phyloP scores from a whole-genome alignment of 37 sponge, comb jelly and placozoan genomes.

The Petrosia ficiformis region DNA sequence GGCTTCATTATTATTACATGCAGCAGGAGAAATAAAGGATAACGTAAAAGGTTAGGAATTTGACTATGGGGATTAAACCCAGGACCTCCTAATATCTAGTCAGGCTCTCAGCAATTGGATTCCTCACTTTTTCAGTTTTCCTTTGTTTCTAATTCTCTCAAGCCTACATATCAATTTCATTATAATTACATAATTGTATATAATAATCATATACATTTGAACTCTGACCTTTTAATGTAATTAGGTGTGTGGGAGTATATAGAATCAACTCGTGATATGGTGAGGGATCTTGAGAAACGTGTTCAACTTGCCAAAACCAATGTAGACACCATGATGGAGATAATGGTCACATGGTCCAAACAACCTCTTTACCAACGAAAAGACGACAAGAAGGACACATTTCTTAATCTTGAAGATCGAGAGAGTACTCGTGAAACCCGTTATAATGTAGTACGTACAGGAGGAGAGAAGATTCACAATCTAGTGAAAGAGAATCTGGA shows the following conservation, averaged over 20 bases:
- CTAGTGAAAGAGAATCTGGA: constrained; percentile 62
- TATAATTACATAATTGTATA: no score
- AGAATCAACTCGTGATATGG: constrained; percentile 79
- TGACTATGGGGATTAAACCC: no score
- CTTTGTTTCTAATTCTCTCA: no score
- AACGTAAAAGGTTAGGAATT: no score
- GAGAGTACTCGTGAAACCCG: constrained; percentile 52
- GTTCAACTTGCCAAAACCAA: constrained; percentile 87
- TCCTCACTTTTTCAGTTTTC: no score
- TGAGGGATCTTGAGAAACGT: constrained; percentile 84
- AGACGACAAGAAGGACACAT: constrained; percentile 81
- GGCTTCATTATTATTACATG: no score
- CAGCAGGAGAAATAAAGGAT: no score
- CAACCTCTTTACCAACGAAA: constrained; percentile 86
- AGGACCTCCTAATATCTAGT: no score
- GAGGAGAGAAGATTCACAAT: constrained; percentile 79
- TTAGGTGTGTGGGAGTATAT: constrained; percentile 98
- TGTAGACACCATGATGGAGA: constrained; percentile 74
- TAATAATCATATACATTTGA: no score
- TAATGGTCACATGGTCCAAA: constrained; percentile 86
- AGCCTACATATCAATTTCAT: no score
- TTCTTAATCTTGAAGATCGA: constrained; percentile 92
- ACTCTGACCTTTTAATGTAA: no score
- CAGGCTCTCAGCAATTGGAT: no score
- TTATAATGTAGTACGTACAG: constrained; percentile 66